Conservation (phyloP, 1,140 invertebrate species). For the Centruroides sculpturatus region DNA sequence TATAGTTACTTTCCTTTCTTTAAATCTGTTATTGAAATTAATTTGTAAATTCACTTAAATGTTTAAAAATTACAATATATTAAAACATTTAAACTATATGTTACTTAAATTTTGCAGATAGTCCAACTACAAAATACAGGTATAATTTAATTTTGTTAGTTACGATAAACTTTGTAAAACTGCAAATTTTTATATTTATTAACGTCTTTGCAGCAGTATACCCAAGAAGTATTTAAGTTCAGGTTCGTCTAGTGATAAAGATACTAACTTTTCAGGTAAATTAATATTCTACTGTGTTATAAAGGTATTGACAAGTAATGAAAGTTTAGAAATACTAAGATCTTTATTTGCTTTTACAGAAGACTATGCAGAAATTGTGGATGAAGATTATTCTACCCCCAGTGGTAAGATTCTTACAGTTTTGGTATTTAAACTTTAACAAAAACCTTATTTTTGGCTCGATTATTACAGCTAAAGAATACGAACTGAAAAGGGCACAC, state of each 20-base stretch:
- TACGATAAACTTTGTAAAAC: not conserved
- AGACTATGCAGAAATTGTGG: constrained; percentile 90
- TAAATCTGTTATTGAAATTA: too few relatives aligned
- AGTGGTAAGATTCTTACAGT: constrained; percentile 42
- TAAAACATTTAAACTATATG: not conserved
- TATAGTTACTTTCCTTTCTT: too few relatives aligned
- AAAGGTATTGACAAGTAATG: too few relatives aligned
- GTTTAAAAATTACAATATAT: too few relatives aligned
- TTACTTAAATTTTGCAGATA: not conserved
- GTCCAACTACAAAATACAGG: too few relatives aligned
- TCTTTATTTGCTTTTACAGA: constrained; percentile 31
- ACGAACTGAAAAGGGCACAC: constrained; percentile 69
- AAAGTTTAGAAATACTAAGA: too few relatives aligned
- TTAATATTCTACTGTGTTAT: too few relatives aligned
- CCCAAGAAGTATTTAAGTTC: too few relatives aligned
- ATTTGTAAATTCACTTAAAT: too few relatives aligned
- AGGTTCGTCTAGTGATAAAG: too few relatives aligned
- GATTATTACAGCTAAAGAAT: constrained; percentile 57
- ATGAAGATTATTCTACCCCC: constrained; percentile 63
- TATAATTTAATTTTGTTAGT: not conserved
- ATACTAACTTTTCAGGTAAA: too few relatives aligned
- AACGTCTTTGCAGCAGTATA: too few relatives aligned
- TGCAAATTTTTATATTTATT: not conserved
- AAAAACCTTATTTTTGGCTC: not conserved
- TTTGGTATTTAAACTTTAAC: not conserved